A percentile compares a stretch with the other conserved stretches of the same genome.
phyloP scores from a whole-genome alignment of 2,113 vertebrate species.

The Lepus timidus region DNA sequence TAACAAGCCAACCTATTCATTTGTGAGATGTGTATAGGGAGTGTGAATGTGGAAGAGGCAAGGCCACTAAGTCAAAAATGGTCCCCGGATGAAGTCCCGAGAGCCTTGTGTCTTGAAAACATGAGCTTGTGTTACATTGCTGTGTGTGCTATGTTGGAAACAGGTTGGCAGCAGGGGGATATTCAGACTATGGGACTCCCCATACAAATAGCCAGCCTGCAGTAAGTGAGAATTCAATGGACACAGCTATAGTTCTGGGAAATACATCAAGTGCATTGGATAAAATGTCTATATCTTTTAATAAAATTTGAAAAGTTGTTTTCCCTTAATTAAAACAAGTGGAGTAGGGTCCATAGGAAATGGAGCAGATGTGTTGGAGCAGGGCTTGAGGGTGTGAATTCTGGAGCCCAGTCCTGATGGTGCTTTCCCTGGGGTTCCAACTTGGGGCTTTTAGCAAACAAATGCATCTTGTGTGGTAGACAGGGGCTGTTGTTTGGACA shows the following conservation, averaged over 20 bases:
- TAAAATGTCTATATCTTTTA: constrained; percentile 58
- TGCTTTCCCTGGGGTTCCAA: background rate
- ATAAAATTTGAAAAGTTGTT: constrained; percentile 58
- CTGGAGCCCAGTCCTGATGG: background rate
- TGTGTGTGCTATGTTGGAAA: background rate
- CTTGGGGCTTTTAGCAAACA: background rate
- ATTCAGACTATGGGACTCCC: background rate
- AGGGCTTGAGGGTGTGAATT: background rate
- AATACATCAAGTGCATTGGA: constrained; percentile 55
- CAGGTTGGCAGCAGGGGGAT: background rate
- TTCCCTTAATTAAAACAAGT: constrained; percentile 64
- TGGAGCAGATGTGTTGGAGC: constrained; percentile 49
- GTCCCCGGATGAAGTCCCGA: background rate
- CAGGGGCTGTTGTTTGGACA: background rate
- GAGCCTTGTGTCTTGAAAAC: constrained; percentile 3
- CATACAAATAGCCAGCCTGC: constrained; percentile 10
- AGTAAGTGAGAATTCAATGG: constrained; percentile 31
- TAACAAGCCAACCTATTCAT: background rate
- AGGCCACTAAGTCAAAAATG: background rate
- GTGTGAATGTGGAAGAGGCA: background rate
- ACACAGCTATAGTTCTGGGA: constrained; percentile 57
- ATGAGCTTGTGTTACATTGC: background rate
- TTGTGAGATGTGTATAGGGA: background rate
- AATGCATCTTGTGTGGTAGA: background rate
- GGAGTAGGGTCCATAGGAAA: constrained; percentile 47